Evolutionary conservation across 2,797 vertebrate species (phyloP).

Genomic region (Hypotaenidia philippensis): DNA sequence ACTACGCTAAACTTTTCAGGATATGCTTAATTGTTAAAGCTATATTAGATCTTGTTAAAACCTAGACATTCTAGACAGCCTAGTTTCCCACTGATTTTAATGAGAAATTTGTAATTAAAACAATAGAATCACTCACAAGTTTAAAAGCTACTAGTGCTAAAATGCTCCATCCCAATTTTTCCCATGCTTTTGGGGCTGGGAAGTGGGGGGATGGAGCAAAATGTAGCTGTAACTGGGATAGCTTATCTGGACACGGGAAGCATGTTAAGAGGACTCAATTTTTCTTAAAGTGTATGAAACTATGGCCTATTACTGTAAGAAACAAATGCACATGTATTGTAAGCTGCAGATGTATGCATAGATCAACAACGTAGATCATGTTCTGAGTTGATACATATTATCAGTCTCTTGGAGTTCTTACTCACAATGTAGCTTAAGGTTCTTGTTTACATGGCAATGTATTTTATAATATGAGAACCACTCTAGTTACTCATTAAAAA

Average conservation of each 20-base stretch:
- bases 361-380: neutral
- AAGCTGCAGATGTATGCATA: neutral
- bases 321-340: neutral
- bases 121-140: accelerated
- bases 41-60: neutral
- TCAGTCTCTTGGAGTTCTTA: neutral
- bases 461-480: neutral
- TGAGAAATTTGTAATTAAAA: neutral
- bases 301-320: neutral
- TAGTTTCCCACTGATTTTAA: neutral
- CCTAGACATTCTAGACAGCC: neutral
- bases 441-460: neutral
- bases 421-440: neutral
- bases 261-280: neutral
- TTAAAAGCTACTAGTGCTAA: neutral
- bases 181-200: neutral
- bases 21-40: neutral
- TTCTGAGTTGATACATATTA: neutral
- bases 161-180: neutral
- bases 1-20: neutral
- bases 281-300: neutral
- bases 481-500: neutral
- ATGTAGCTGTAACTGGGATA: neutral
- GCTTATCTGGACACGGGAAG: neutral
- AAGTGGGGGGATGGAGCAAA: neutral